Percentiles rank a stretch among this genome's conserved stretches.
Conservation (phyloP, 2,888 invertebrate species). For the Steinernema carpocapsae region DNA sequence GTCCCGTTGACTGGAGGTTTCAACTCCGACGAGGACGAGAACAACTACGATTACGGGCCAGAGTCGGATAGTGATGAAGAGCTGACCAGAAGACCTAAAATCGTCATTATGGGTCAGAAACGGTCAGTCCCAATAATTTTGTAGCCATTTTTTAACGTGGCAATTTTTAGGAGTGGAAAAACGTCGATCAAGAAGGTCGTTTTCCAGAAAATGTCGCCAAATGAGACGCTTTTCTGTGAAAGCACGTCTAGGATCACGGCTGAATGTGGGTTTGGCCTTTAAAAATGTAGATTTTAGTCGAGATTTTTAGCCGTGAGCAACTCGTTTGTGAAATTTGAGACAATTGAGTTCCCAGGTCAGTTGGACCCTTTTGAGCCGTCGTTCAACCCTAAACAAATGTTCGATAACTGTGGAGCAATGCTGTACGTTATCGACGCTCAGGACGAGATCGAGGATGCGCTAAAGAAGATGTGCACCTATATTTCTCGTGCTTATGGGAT, state of each 20-base stretch:
- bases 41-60: background rate
- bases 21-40: constrained; percentile 14
- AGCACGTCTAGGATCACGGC: constrained; percentile 97
- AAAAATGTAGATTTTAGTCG: background rate
- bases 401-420: constrained; percentile 93
- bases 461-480: constrained; percentile 88
- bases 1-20: constrained; percentile 3
- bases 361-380: constrained; percentile 95
- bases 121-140: constrained; percentile 48
- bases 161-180: constrained; percentile 82
- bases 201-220: constrained; percentile 99
- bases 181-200: constrained; percentile 99
- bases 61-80: constrained; percentile 3
- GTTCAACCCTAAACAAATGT: constrained; percentile 93
- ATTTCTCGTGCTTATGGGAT: constrained; percentile 91
- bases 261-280: constrained; percentile 74
- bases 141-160: background rate
- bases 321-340: constrained; percentile 98
- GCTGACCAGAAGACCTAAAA: constrained; percentile 54
- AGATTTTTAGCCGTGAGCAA: constrained; percentile 82
- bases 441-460: constrained; percentile 83
- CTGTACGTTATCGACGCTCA: constrained; percentile 97
- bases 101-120: constrained; percentile 68
- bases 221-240: constrained; percentile 96
- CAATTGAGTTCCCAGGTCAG: constrained; percentile 99